Base-by-base conservation (phyloP, 2,113 vertebrate species). In the Zosterops hypoxanthus region DNA sequence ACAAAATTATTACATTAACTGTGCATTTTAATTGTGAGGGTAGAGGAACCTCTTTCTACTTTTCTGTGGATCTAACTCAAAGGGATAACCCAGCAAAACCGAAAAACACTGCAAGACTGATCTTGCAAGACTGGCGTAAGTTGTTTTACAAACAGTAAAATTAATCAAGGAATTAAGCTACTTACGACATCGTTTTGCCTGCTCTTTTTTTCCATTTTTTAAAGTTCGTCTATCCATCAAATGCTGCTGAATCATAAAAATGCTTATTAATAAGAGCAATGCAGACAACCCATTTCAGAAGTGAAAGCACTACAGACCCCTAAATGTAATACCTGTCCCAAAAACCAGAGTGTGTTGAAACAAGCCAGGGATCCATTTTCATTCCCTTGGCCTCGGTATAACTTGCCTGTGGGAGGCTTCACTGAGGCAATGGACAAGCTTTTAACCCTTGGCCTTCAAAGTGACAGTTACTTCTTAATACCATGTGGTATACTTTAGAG, bases 401-500 rank as follows among this genome's bases (percentile, higher is more conserved):
- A 81, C 20, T 39, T 23, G 12, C 14, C 42, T 13, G 17, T 7
- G 17, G 17, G 55, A 82, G 25, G 21, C n/a, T 77, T 34, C 16
- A 11, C 26, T 47, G 4, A 9, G 4, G 4, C 12, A 57, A 34
- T 5, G 12, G 9, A 20, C 34, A 57, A 53, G 22, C 12, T 71
- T 85, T 73, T 31, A 70, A 75, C 23, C 12, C 31, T 70, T 57
- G 8, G 56, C 42, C 36, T 78, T 70, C 75, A 34, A 65, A 56
- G 3, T 11, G 19, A 39, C 14, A 15, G 12, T 72, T 29, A 24
- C 14, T 64, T 47, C 41, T 72, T 61, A 47, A 31, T 7, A 31
- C 6, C 28, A 26, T 0, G 3, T 9, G 4, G 8, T 28, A 11
- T 4, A 42, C 42, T 73, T 55, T 2, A 69, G 14, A 23, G 28